Evolutionary conservation across 2,888 invertebrate species (phyloP).

Genomic region (Drosophila merina): DNA sequence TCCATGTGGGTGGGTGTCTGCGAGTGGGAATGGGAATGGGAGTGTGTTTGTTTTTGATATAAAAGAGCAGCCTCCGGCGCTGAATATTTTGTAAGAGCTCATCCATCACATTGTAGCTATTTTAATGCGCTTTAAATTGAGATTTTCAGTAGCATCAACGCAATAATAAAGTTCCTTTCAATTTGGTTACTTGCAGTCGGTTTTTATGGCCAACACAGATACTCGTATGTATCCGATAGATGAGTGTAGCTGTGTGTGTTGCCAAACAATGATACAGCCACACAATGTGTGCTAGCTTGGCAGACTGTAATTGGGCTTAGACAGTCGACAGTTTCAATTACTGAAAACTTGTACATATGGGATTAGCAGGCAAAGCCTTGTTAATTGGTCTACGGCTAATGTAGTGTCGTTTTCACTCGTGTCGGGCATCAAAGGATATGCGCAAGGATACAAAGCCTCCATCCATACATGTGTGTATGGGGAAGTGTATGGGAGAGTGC

Average conservation of each 20-base stretch:
- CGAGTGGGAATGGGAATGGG: neutral
- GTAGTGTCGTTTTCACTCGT: constrained; percentile 55
- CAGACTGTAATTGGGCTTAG: constrained; percentile 52
- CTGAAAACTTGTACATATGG: constrained; percentile 54
- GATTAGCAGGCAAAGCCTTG: constrained; percentile 54
- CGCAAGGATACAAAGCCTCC: constrained; percentile 15
- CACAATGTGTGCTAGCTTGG: constrained; percentile 18
- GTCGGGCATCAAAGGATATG: constrained; percentile 53
- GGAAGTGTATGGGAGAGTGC: constrained; percentile 5
- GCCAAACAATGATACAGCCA: constrained; percentile 1
- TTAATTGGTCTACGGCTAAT: constrained; percentile 55
- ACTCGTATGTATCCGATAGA: neutral
- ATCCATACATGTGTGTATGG: neutral
- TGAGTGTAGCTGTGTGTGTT: neutral
- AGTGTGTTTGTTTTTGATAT: constrained; percentile 47
- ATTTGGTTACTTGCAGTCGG: constrained; percentile 37
- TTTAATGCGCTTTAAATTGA: constrained; percentile 50
- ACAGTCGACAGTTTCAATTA: constrained; percentile 56
- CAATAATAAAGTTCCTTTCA: constrained; percentile 51
- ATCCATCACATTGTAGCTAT: constrained; percentile 28
- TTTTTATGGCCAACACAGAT: constrained; percentile 33
- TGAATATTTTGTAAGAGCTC: constrained; percentile 16
- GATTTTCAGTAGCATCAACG: constrained; percentile 29
- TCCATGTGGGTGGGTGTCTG: neutral
- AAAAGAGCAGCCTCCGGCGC: constrained; percentile 55